These are phyloP conservation scores for Eurytoma californica DNA, from an alignment of 2,888 invertebrate species.

Conservation along the genomic window DNA sequence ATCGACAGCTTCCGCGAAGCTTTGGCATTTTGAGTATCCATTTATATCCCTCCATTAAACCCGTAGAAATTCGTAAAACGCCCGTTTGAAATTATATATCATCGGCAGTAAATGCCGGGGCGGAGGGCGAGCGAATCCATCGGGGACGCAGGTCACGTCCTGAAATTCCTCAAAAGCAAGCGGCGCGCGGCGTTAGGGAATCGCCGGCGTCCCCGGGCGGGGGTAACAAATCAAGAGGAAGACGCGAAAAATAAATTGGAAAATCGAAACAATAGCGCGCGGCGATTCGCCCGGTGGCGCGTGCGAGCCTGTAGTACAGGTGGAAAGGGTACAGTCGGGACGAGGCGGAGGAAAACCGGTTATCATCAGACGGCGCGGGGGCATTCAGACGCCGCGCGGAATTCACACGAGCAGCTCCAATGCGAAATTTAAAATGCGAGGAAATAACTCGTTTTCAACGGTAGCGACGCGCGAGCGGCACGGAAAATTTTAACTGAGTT, in stretches of 20 bases:
- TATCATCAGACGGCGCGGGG: slow-evolving; percentile 10
- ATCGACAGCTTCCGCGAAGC: too few species aligned
- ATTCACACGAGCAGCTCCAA: slow-evolving; percentile 4
- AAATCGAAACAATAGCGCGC: slow-evolving; percentile 52
- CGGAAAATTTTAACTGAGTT: too few species aligned
- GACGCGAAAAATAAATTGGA: slow-evolving; percentile 47
- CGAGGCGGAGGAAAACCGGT: background rate
- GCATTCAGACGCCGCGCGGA: slow-evolving; percentile 8
- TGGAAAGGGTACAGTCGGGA: background rate
- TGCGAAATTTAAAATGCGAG: background rate
- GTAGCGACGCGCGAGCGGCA: too few species aligned
- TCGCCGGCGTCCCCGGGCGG: background rate
- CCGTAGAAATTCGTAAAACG: too few species aligned
- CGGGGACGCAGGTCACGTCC: slow-evolving; percentile 28
- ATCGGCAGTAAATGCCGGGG: background rate
- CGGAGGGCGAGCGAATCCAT: slow-evolving; percentile 5
- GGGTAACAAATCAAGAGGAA: slow-evolving; percentile 27
- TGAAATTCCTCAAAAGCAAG: slow-evolving; percentile 35
- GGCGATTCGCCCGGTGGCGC: background rate
- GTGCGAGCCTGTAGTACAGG: background rate
- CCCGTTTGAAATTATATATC: too few species aligned
- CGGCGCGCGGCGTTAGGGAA: background rate
- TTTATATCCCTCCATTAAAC: too few species aligned
- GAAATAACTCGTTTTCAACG: background rate
- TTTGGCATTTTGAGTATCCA: too few species aligned